These are phyloP conservation scores for Anas platyrhynchos DNA, from an alignment of 2,113 vertebrate species.

Conservation along the genomic window DNA sequence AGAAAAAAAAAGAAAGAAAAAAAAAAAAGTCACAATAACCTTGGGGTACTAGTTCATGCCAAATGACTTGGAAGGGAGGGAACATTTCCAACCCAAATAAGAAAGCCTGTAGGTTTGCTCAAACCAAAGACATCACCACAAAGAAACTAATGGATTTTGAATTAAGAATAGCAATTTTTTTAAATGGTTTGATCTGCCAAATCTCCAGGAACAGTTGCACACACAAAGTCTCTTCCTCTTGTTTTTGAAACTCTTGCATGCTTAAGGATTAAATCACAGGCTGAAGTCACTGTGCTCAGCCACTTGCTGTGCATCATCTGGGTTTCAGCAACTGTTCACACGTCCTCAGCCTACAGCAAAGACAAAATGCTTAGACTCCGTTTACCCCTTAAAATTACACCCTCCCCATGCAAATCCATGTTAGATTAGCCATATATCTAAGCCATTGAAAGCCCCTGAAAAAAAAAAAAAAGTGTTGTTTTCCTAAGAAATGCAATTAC, in stretches of 20 bases:
- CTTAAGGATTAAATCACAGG: neutral
- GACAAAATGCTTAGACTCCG: rapidly evolving
- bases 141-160: neutral
- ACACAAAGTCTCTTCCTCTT: neutral
- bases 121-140: neutral
- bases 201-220: neutral
- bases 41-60: neutral
- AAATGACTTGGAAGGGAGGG: neutral
- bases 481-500: neutral
- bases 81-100: neutral
- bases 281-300: neutral
- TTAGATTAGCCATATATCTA: neutral
- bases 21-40: neutral
- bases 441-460: neutral
- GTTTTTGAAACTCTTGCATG: neutral
- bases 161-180: neutral
- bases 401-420: neutral
- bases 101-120: neutral
- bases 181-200: neutral
- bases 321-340: neutral
- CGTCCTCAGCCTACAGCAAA: neutral
- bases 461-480: neutral
- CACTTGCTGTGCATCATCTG: neutral
- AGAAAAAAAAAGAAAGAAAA: neutral
- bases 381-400: neutral